phyloP scores from a whole-genome alignment of 2,113 vertebrate genomes.

The Fregetta grallaria region DNA sequence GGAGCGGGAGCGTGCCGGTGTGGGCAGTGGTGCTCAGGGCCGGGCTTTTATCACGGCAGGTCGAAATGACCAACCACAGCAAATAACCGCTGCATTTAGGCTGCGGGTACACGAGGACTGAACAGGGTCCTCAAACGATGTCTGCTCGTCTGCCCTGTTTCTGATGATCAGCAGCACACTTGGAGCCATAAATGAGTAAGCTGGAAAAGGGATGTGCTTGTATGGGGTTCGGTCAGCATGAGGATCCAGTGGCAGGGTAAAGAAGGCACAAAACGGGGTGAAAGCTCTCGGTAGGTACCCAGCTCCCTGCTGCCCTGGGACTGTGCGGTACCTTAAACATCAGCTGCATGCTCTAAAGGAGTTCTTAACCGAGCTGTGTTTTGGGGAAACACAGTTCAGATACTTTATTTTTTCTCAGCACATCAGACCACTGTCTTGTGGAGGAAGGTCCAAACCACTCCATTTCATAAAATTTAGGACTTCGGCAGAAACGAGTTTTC shows the following conservation, averaged over 20 bases:
- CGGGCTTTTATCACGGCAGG: neutral
- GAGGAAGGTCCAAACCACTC: neutral
- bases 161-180: rapidly evolving
- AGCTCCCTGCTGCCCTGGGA: rapidly evolving
- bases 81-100: too few species aligned
- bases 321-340: neutral
- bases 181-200: rapidly evolving
- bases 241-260: neutral
- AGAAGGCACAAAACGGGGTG: rapidly evolving
- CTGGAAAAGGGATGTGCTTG: neutral
- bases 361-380: neutral
- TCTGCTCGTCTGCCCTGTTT: rapidly evolving
- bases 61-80: neutral
- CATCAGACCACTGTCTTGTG: rapidly evolving
- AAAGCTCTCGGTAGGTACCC: neutral
- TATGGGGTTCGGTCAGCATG: rapidly evolving
- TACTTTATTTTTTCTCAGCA: neutral
- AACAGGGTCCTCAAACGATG: rapidly evolving
- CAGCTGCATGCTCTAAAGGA: neutral
- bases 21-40: rapidly evolving
- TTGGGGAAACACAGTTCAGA: neutral
- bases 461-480: neutral
- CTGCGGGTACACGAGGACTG: rapidly evolving
- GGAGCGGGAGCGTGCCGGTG: neutral
- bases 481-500: neutral